Percentiles rank a stretch among this genome's conserved stretches.
Conservation (phyloP, 37 sponge, comb jelly and placozoan genomes). For the Axinella damicornis region DNA sequence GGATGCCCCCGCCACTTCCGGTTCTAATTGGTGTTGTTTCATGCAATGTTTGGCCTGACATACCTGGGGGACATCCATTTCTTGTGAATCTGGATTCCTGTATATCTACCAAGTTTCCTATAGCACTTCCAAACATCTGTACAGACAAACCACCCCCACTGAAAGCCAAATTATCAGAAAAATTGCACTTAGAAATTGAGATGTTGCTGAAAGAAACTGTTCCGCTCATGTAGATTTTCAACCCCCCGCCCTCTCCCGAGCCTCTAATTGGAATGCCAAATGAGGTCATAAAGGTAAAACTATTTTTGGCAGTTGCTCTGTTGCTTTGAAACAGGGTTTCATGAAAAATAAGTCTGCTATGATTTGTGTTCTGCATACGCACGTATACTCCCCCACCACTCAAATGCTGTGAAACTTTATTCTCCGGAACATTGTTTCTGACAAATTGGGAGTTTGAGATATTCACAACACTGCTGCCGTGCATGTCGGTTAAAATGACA, state of each 20-base stretch:
- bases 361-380: too few species aligned
- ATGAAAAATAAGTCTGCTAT: background rate
- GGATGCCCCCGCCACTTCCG: slow-evolving; percentile 2
- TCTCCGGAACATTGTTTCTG: background rate
- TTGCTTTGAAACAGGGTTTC: background rate
- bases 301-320: too few species aligned
- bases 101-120: background rate
- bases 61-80: background rate
- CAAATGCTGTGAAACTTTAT: background rate
- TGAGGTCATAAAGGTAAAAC: background rate
- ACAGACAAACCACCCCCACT: slow-evolving; percentile 23
- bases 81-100: background rate
- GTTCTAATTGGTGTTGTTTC: too few species aligned
- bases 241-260: slow-evolving; percentile 16
- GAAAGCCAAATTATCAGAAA: slow-evolving; percentile 14
- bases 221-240: background rate
- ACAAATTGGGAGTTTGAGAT: background rate
- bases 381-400: background rate
- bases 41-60: background rate
- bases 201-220: background rate
- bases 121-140: background rate
- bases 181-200: background rate
- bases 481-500: background rate
- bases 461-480: background rate
- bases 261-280: background rate